These are phyloP conservation scores for Cebidichthys violaceus DNA, from an alignment of 2,113 vertebrate genomes.

Conservation along the genomic window DNA sequence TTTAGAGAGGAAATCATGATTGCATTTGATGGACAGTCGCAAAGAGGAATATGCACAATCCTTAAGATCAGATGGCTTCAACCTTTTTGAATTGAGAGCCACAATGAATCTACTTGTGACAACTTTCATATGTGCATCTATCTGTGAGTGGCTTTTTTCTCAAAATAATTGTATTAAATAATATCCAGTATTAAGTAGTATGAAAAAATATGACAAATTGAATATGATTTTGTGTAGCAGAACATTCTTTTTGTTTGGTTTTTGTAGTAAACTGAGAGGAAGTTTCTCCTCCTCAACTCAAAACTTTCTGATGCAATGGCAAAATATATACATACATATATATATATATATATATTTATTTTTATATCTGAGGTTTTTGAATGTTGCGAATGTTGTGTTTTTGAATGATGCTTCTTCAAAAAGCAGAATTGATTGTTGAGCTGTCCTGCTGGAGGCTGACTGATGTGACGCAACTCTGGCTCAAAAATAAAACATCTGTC, in stretches of 20 bases:
- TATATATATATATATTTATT: too few relatives aligned
- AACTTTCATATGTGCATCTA: background rate
- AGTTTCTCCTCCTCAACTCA: background rate
- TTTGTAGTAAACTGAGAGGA: too few relatives aligned
- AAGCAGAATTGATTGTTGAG: background rate
- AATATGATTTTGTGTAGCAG: too few relatives aligned
- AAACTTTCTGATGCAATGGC: conserved; percentile 16
- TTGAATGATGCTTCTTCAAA: background rate
- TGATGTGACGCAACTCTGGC: conserved; percentile 30
- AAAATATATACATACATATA: too few relatives aligned
- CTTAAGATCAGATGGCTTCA: background rate
- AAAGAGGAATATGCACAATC: background rate
- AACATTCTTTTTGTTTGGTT: too few relatives aligned
- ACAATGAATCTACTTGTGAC: background rate
- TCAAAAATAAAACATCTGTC: conserved; percentile 11
- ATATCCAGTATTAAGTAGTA: background rate
- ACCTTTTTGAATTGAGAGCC: background rate
- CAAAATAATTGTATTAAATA: background rate
- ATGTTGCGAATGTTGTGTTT: too few relatives aligned
- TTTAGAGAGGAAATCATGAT: background rate
- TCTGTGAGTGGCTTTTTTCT: background rate
- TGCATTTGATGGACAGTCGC: background rate
- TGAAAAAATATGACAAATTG: background rate
- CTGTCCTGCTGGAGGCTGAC: conserved; percentile 10
- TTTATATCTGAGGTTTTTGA: background rate